A percentile compares a stretch with the other conserved stretches of the same genome.
phyloP scores from a whole-genome alignment of 1,140 invertebrate species.

The Coelopa frigida region DNA sequence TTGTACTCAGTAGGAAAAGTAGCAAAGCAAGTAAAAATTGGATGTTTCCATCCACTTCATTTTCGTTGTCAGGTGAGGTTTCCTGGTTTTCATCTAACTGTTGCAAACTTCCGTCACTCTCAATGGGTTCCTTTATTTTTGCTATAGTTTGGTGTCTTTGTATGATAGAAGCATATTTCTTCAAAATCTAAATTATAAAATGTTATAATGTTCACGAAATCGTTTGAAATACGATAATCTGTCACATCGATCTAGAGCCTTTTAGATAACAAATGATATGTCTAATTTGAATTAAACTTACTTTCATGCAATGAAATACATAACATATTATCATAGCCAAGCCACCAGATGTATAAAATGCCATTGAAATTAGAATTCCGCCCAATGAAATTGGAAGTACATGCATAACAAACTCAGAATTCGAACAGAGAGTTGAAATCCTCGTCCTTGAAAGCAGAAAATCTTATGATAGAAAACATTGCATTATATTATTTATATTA shows the following conservation, averaged over 20 bases:
- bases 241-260: conserved; percentile 16
- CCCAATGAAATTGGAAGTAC: conserved; percentile 39
- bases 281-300: conserved; percentile 25
- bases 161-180: conserved; percentile 40
- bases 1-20: conserved; percentile 47
- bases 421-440: conserved; percentile 36
- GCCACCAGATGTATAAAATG: conserved; percentile 42
- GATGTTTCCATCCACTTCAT: conserved; percentile 24
- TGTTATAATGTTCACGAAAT: conserved; percentile 66
- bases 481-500: not conserved
- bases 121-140: not conserved
- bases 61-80: not conserved
- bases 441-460: conserved; percentile 8
- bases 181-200: conserved; percentile 57
- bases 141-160: conserved; percentile 6
- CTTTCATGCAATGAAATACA: conserved; percentile 53
- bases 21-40: conserved; percentile 56
- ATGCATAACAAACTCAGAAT: conserved; percentile 15
- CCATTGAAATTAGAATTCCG: conserved; percentile 35
- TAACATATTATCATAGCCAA: conserved; percentile 47
- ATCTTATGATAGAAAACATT: not conserved
- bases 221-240: conserved; percentile 31
- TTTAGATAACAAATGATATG: conserved; percentile 15
- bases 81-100: conserved; percentile 1
- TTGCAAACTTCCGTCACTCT: too few species aligned